Base-by-base conservation (phyloP, 2,797 vertebrate genomes). In the Alectoris magna region DNA sequence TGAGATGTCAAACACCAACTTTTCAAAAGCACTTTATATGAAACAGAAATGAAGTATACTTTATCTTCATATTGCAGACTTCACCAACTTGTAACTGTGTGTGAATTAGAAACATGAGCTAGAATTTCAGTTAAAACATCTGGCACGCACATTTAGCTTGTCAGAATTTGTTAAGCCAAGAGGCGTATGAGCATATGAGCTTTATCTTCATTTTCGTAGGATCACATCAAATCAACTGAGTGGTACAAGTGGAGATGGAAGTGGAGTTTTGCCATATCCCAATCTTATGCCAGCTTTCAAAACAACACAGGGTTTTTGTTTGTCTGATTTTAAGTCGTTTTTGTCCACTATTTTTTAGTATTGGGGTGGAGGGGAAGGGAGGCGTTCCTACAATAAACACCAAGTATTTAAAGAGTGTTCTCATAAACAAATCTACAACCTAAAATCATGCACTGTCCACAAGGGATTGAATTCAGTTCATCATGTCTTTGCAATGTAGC, bases 321-420 rank as follows among this genome's bases (percentile, higher is more conserved):
- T 29, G 74, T n/a, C 43, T 4, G 0, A 10, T 17, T 13, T 11
- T 3, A n/a, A 18, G 29, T 26, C 84, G 46, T 18, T 36, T n/a
- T 7, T 56, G 7, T 9, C 14, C 14, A 38, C 22, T 44, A 11
- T 4, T 48, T 56, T 51, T 0, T 53, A 11, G 46, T 56, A 10
- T 24, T 44, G 48, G 36, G 41, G 4, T 31, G 31, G 17, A n/a
- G 55, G 55, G 31, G 24, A 53, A 27, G 26, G 6, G 14, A 6
- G 8, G 19, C 26, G n/a, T 38, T 84, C 34, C 55, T 81, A 39
- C 66, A 53, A 27, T 53, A 27, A 53, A 16, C 26, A 29, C 14
- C 14, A 29, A 51, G 29, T 53, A 53, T 29, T 53, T 53, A 27
- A 53, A 27, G 14, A 53, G 29, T 53, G 16, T 10, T 53, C 49